A percentile compares a stretch with the other conserved stretches of the same genome.
These are phyloP conservation scores for Nemotelus pantherinus DNA, from an alignment of 2,888 invertebrate genomes.

Conservation along the genomic window DNA sequence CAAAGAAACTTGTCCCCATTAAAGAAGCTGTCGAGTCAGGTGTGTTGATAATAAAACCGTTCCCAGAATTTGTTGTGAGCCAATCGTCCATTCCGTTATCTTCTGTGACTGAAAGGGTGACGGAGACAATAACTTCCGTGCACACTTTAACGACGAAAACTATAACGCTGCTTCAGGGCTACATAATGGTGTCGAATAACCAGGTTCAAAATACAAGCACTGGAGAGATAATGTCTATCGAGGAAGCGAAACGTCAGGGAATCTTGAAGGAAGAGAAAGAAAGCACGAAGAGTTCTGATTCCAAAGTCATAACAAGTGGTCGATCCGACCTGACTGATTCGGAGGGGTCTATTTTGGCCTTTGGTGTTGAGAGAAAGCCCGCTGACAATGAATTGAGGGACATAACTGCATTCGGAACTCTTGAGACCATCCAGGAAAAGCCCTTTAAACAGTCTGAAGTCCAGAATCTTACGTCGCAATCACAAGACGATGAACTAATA, in stretches of 20 bases:
- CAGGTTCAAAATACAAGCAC: conserved; percentile 78
- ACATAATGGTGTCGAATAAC: conserved; percentile 73
- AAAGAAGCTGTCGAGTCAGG: conserved; percentile 82
- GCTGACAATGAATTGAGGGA: background rate
- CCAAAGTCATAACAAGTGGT: conserved; percentile 68
- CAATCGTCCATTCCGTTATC: conserved; percentile 71
- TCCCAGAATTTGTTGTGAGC: conserved; percentile 65
- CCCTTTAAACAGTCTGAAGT: too few relatives aligned
- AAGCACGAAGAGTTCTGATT: conserved; percentile 67
- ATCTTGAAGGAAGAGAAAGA: background rate
- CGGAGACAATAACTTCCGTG: conserved; percentile 76
- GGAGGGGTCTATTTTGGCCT: too few relatives aligned
- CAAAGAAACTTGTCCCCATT: conserved; percentile 75
- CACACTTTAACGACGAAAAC: conserved; percentile 83
- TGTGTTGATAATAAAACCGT: conserved; percentile 75
- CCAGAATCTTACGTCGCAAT: too few relatives aligned
- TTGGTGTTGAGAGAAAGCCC: too few relatives aligned
- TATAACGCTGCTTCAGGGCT: conserved; percentile 77
- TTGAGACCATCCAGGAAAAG: too few relatives aligned
- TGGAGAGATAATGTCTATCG: conserved; percentile 77
- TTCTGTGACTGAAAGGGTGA: conserved; percentile 66
- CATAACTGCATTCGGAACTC: too few relatives aligned
- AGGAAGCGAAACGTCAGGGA: conserved; percentile 78
- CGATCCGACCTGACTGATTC: background rate
- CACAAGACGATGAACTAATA: too few relatives aligned